Evolutionary conservation across 2,113 vertebrate species (phyloP), one percentile per base, ranked within the genome.

Genomic region (Camelus dromedarius): DNA sequence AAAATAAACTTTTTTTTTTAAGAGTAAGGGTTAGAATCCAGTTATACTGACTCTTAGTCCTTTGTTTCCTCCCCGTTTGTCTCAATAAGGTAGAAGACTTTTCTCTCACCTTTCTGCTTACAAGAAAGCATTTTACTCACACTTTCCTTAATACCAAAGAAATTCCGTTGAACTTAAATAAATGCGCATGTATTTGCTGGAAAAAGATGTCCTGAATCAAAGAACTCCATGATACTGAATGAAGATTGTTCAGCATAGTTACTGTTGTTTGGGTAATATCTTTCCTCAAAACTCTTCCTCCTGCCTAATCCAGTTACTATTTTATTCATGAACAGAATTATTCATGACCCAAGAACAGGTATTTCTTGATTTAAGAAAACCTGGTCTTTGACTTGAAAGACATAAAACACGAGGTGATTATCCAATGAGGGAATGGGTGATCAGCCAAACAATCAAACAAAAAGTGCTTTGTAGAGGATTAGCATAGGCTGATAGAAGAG

Each of bases 61-160:
- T 62, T 42, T 42, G 38, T 82, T 35, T 16, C 19, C 6, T 14
- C 4, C 28, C 54, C 38, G 38, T 96, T 84, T 84, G 50, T 60
- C 32, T n/a, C 32, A 79, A 80, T 72, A 89, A 89, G 8, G 1
- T 69, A 46, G 52, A 67, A 62, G 22, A 42, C n/a, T 2, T 73
- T 80, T 67, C 50, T 94, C 20, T 91, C 10, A 84, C 67, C 88
- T 94, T 16, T 91, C 32, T 76, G 28, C 69, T 69, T 96, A 19
- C 8, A 89, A 84, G 84, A 80, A 95, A 84, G 10, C 4, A 89
- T 72, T 92, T 84, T 88, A 20, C 35, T 73, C 81, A n/a, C 18
- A 58, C 14, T 85, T 60, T 32, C 28, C 18, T 75, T 81, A 56
- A 70, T 85, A 70, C 20, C 14, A 62, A 85, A 91, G 14, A 77